phyloP scores from a whole-genome alignment of 1,140 invertebrate genomes.

The Adoxophyes honmai region DNA sequence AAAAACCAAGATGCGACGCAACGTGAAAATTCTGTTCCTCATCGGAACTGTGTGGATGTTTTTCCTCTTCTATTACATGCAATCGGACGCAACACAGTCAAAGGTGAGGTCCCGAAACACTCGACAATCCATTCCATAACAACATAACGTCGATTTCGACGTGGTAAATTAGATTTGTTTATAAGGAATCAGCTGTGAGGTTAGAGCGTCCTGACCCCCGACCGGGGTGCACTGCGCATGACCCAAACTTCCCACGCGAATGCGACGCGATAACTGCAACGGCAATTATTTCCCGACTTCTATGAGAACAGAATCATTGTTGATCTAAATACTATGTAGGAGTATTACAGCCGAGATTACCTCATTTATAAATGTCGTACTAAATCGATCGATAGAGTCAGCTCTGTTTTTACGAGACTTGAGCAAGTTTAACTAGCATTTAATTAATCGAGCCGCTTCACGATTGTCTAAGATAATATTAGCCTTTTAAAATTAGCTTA shows the following conservation, averaged over 20 bases:
- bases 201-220: conserved; percentile 26
- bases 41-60: conserved; percentile 62
- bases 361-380: too few relatives aligned
- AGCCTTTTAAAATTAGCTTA: not conserved
- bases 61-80: conserved; percentile 66
- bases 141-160: conserved; percentile 6
- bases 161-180: conserved; percentile 32
- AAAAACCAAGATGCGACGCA: conserved; percentile 55
- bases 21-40: conserved; percentile 62
- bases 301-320: too few relatives aligned
- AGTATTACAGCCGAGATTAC: too few relatives aligned
- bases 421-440: too few relatives aligned
- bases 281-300: not conserved
- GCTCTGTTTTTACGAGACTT: too few relatives aligned
- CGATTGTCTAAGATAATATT: too few relatives aligned
- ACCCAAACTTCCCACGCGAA: conserved; percentile 29
- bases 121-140: conserved; percentile 1
- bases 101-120: conserved; percentile 46
- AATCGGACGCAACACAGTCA: conserved; percentile 48
- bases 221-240: conserved; percentile 47
- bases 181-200: conserved; percentile 56
- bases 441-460: too few relatives aligned
- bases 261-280: conserved; percentile 29
- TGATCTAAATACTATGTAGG: too few relatives aligned
- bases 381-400: too few relatives aligned